Evolutionary conservation across 2,888 invertebrate genomes (phyloP).

Genomic region (Bugulina stolonifera): DNA sequence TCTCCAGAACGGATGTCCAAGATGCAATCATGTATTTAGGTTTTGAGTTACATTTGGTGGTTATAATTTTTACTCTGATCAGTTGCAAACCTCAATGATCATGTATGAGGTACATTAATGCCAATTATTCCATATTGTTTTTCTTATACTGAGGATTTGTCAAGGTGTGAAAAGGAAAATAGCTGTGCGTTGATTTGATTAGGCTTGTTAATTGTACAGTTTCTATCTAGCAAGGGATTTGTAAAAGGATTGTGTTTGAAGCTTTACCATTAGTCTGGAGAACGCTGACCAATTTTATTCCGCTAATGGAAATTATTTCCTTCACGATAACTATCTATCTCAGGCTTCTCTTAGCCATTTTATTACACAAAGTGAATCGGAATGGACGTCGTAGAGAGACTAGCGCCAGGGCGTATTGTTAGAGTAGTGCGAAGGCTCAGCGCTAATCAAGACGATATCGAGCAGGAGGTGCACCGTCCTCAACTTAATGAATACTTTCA

Average conservation of each 20-base stretch:
- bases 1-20: no score
- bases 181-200: neutral
- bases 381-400: conserved; percentile 10
- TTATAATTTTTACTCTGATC: no score
- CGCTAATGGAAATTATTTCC: neutral
- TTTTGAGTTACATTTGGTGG: no score
- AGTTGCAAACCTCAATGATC: no score
- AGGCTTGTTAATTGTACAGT: neutral
- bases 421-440: neutral
- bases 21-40: no score
- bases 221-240: neutral
- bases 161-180: neutral
- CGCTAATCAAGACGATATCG: neutral
- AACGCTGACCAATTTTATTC: neutral
- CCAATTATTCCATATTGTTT: no score
- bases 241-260: neutral
- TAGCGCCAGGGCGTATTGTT: neutral
- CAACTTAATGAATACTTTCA: conserved; percentile 10
- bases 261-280: neutral
- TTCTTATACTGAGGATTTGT: no score
- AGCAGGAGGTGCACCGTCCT: neutral
- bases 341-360: neutral
- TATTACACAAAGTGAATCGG: neutral
- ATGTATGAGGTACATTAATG: no score
- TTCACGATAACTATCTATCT: no score